Evolutionary conservation across 2,113 vertebrate species (phyloP).

Genomic region (Clupea harengus): DNA sequence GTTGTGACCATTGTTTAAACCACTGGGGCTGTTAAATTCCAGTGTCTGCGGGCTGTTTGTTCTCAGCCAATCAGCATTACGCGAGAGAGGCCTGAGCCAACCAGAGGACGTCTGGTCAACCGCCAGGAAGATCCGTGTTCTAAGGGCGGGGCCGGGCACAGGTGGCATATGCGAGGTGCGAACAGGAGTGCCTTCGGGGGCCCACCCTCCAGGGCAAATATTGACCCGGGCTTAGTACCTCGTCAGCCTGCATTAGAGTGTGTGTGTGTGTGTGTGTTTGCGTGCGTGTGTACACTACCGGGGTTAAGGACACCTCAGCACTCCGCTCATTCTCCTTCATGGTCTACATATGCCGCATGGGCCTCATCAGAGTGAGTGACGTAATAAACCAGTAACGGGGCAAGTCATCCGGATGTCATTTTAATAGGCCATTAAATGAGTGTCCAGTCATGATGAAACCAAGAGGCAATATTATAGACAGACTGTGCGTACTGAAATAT

Average conservation of each 20-base stretch:
- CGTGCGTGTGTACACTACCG: neutral
- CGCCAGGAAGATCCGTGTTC: conserved; percentile 63
- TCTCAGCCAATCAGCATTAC: conserved; percentile 16
- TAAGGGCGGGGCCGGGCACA: conserved; percentile 59
- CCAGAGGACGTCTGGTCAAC: conserved; percentile 29
- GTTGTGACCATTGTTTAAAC: neutral
- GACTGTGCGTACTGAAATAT: neutral
- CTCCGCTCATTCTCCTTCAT: conserved; percentile 2
- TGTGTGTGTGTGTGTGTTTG: neutral
- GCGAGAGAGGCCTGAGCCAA: neutral
- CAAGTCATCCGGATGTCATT: neutral
- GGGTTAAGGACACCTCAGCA: conserved; percentile 70
- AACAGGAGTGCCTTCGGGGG: conserved; percentile 55
- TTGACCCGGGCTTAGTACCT: conserved; percentile 60
- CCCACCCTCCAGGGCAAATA: conserved; percentile 65
- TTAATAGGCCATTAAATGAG: neutral
- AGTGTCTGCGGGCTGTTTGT: neutral
- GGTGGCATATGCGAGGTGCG: conserved; percentile 49
- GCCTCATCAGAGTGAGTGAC: neutral
- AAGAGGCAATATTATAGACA: neutral
- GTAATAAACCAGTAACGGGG: neutral
- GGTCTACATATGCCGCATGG: neutral
- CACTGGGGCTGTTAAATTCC: neutral
- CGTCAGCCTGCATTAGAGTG: conserved; percentile 23
- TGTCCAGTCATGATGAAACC: neutral